phyloP scores from a whole-genome alignment of 2,113 vertebrate genomes.

The Phasianus colchicus region DNA sequence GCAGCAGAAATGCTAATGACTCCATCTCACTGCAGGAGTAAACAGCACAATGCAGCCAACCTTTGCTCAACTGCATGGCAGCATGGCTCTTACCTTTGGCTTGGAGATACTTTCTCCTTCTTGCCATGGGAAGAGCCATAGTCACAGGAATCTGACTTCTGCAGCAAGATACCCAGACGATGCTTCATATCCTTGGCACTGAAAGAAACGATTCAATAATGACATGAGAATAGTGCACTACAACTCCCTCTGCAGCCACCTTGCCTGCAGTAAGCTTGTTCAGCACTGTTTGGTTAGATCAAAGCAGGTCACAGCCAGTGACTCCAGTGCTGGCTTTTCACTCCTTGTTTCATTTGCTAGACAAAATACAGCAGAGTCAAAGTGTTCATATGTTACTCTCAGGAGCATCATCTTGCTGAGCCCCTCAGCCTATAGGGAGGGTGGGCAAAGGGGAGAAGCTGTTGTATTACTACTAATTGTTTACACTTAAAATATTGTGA shows the following conservation, averaged over 20 bases:
- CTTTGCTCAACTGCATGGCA: background rate
- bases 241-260: background rate
- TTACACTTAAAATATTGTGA: background rate
- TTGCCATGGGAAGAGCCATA: slow-evolving; percentile 76
- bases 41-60: background rate
- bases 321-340: background rate
- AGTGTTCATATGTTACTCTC: background rate
- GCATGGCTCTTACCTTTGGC: slow-evolving; percentile 82
- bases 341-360: background rate
- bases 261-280: background rate
- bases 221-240: background rate
- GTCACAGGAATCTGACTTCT: slow-evolving; percentile 88
- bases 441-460: background rate
- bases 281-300: background rate
- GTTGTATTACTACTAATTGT: background rate
- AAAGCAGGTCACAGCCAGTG: background rate
- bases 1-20: background rate
- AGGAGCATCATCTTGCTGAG: background rate
- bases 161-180: slow-evolving; percentile 90
- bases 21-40: background rate
- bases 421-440: background rate
- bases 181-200: slow-evolving; percentile 97
- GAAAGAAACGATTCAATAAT: background rate
- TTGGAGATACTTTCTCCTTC: slow-evolving; percentile 78
- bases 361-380: background rate